A percentile compares a stretch with the other conserved stretches of the same genome.
Conservation (phyloP, 2,113 vertebrate genomes). For the Engraulis encrasicolus region DNA sequence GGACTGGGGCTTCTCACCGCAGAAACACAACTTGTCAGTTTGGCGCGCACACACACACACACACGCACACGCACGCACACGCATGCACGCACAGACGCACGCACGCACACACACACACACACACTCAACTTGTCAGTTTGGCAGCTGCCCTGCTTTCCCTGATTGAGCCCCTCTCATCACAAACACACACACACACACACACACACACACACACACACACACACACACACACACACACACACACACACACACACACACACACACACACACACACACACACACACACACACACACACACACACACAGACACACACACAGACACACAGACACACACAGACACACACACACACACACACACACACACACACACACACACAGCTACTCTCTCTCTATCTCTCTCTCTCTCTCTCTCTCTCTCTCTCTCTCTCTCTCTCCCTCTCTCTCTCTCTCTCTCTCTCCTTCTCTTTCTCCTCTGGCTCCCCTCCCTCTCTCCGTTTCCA, state of each 20-base stretch:
- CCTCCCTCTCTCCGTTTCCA: neutral
- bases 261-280: neutral
- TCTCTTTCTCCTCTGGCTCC: constrained; percentile 20
- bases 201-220: constrained; percentile 14
- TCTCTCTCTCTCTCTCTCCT: constrained; percentile 25
- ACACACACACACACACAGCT: no score
- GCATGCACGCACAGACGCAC: no score
- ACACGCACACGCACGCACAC: no score
- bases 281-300: neutral
- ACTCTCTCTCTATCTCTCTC: no score
- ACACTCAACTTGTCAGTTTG: constrained; percentile 85
- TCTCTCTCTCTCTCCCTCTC: constrained; percentile 17
- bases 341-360: constrained; percentile 62
- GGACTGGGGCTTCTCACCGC: constrained; percentile 83
- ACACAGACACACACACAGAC: neutral
- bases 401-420: constrained; percentile 67
- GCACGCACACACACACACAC: no score
- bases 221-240: neutral
- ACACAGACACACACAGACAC: neutral
- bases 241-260: neutral
- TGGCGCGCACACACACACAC: no score
- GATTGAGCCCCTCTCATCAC: neutral
- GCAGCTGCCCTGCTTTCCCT: constrained; percentile 52
- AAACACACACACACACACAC: neutral
- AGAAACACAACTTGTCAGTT: constrained; percentile 83